phyloP scores from a whole-genome alignment of 1,140 invertebrate genomes.

The Diploscapter pachys region DNA sequence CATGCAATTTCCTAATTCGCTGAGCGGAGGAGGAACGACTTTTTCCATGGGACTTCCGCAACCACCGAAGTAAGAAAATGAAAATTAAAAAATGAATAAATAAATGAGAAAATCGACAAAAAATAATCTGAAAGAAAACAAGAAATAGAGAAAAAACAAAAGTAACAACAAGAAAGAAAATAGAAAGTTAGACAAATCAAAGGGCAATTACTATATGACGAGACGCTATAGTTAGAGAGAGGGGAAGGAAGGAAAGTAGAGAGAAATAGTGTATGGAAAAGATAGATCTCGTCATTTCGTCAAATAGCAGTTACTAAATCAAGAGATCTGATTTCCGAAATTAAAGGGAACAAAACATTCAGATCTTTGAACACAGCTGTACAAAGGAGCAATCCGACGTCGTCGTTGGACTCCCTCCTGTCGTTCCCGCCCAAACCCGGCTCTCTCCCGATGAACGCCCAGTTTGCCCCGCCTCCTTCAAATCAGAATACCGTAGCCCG shows the following conservation, averaged over 20 bases:
- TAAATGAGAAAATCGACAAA: not conserved
- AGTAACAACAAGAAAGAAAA: too few relatives aligned
- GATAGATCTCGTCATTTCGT: not conserved
- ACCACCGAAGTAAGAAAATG: not conserved
- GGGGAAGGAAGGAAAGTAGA: not conserved
- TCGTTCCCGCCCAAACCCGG: conserved; percentile 7
- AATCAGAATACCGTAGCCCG: not conserved
- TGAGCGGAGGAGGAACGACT: not conserved
- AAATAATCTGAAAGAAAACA: too few relatives aligned
- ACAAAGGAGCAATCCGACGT: conserved; percentile 4
- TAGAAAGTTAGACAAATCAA: too few relatives aligned
- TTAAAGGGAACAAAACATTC: conserved; percentile 1
- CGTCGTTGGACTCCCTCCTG: conserved; percentile 7
- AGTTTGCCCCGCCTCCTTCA: not conserved
- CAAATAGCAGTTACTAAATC: not conserved
- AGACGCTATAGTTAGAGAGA: not conserved
- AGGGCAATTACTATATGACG: not conserved
- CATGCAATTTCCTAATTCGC: not conserved
- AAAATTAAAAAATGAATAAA: conserved; percentile 1
- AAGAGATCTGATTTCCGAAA: conserved; percentile 1
- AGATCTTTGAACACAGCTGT: conserved; percentile 15
- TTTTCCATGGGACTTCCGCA: not conserved
- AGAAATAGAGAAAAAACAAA: too few relatives aligned
- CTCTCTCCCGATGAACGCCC: too few relatives aligned
- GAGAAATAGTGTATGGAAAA: not conserved